These are phyloP conservation scores for Lasius fuliginosus DNA, from an alignment of 2,888 invertebrate genomes.

Conservation along the genomic window DNA sequence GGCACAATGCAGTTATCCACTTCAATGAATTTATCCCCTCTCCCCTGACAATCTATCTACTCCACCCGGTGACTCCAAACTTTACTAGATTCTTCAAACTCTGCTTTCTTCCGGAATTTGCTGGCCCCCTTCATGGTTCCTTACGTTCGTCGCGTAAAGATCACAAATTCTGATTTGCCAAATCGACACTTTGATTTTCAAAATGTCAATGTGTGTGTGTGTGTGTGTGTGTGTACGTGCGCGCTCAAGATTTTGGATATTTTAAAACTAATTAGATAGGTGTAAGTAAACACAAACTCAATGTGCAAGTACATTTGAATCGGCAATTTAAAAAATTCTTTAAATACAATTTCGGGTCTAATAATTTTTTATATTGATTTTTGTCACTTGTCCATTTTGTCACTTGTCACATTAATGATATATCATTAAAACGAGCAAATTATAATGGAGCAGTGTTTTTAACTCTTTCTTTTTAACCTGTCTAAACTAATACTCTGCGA, in stretches of 20 bases:
- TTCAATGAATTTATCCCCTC: slow-evolving; percentile 83
- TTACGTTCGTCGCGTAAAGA: background rate
- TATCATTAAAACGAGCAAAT: background rate
- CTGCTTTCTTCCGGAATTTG: slow-evolving; percentile 20
- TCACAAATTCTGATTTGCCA: slow-evolving; percentile 8
- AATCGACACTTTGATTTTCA: slow-evolving; percentile 5
- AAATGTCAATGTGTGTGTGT: background rate
- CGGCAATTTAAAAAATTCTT: background rate
- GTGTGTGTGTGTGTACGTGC: background rate
- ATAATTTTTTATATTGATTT: background rate
- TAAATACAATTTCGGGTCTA: background rate
- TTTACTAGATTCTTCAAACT: slow-evolving; percentile 45
- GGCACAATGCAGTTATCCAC: slow-evolving; percentile 85
- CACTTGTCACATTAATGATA: background rate
- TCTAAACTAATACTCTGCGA: too few relatives aligned
- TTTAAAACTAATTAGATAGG: background rate
- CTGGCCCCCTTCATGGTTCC: background rate
- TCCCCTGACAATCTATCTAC: slow-evolving; percentile 61
- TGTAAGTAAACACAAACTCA: background rate
- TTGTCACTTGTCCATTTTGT: background rate
- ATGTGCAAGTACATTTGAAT: background rate
- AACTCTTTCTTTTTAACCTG: background rate
- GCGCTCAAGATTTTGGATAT: background rate
- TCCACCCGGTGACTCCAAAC: slow-evolving; percentile 34
- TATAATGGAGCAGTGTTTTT: background rate